Base-by-base conservation (phyloP, 2,888 invertebrate genomes). In the Lamproptera curius region DNA sequence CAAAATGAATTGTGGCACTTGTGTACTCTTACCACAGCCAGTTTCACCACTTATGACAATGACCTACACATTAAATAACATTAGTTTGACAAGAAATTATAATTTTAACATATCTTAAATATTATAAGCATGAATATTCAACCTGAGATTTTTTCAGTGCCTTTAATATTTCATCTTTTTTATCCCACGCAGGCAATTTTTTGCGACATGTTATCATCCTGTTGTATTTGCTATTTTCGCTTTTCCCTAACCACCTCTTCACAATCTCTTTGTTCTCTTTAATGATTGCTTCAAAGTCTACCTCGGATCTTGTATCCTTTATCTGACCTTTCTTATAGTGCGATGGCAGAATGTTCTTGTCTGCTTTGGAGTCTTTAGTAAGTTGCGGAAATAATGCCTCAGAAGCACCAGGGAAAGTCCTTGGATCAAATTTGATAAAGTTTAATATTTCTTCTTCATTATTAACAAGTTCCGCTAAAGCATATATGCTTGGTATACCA, bases 1-100 rank as follows among this genome's bases (percentile, higher is more conserved):
- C 17, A 98, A 73, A 37, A 98, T 92, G 76, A 95, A 97, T 76
- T 98, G 98, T 0, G 97, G 97, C n/a, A 98, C 93, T 91, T 97
- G 93, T 0, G 94, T 94, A 66, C 93, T 93, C 75, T 95, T 95
- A 40, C 95, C 95, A 61, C 94, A 95, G 0, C 95, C 95, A 0
- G 95, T 95, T 71, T 95, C 95, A 1, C 95, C 95, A 37, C 94
- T 93, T 57, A 95, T 92, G 0, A 95, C 93, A 13, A 92, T 81
- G 2, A 93, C 90, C 85, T 90, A 75, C 1, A 50, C 9, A 42
- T 43, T 41, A 13, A 35, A 34, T 13, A 31, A n/a, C 4, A 16
- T 5, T 33, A 16, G 46, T 17, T 35, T 17, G 8, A 31, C 11
- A 11, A 13, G 14, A 11, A 40, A 11, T 17, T n/a, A 14, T 13